Conservation (phyloP, 1,140 invertebrate genomes). For the Atta colombica region DNA sequence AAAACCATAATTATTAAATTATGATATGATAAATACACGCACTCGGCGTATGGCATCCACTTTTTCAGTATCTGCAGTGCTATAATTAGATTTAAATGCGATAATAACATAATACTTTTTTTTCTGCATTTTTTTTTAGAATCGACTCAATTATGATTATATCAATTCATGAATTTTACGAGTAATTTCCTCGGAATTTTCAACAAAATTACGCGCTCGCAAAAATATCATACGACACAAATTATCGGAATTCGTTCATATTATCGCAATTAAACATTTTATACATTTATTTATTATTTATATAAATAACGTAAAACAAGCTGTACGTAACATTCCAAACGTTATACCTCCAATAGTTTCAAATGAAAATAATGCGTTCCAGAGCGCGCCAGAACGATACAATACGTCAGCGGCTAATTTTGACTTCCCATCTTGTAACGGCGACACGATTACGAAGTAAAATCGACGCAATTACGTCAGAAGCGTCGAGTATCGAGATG, state of each 20-base stretch:
- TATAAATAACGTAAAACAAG: not conserved
- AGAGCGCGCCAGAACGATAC: not conserved
- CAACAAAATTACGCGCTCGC: not conserved
- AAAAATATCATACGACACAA: not conserved
- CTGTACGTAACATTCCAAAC: not conserved
- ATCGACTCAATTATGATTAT: not conserved
- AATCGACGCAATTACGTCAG: not conserved
- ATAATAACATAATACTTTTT: not conserved
- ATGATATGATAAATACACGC: slow-evolving; percentile 6
- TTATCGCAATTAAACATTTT: not conserved
- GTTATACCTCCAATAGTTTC: not conserved
- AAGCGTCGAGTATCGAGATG: not conserved
- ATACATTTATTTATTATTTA: slow-evolving; percentile 9
- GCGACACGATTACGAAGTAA: not conserved
- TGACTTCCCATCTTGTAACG: not conserved
- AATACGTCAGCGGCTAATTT: slow-evolving; percentile 27
- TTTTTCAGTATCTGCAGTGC: not conserved
- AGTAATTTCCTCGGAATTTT: slow-evolving; percentile 8
- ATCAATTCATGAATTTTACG: slow-evolving; percentile 6
- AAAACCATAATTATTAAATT: slow-evolving; percentile 23
- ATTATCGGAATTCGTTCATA: slow-evolving; percentile 13
- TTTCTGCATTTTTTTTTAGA: not conserved
- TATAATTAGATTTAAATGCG: not conserved
- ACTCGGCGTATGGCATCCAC: not conserved
- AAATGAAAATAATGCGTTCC: slow-evolving; percentile 31